Conservation (phyloP, 64 coral and sea anemone genomes). For the Acropora tenuis region DNA sequence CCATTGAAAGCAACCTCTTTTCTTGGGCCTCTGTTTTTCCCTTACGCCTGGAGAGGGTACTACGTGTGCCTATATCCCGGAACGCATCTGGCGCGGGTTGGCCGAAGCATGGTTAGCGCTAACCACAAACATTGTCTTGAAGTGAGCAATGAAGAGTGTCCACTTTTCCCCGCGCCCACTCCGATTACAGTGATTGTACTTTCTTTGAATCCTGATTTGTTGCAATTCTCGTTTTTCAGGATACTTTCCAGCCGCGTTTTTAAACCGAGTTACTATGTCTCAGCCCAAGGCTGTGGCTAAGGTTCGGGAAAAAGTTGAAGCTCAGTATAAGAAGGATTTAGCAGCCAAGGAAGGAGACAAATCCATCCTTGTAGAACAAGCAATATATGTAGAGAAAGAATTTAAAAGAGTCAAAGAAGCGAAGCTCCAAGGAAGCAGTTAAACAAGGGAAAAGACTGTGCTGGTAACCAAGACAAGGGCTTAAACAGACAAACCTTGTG, state of each 20-base stretch:
- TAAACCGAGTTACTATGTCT: constrained; percentile 78
- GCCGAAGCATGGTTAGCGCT: too few relatives aligned
- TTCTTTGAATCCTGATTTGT: neutral
- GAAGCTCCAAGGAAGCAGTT: neutral
- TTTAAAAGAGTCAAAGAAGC: constrained; percentile 67
- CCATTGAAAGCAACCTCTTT: too few relatives aligned
- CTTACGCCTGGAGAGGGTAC: too few relatives aligned
- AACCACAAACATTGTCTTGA: too few relatives aligned
- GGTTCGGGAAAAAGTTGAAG: constrained; percentile 73
- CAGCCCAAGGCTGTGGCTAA: constrained; percentile 78
- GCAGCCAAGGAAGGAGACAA: constrained; percentile 28
- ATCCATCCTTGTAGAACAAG: constrained; percentile 44
- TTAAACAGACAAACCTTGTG: too few relatives aligned
- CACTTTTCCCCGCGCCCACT: too few relatives aligned
- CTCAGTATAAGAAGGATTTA: constrained; percentile 56
- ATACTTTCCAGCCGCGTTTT: constrained; percentile 71
- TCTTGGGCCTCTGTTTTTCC: too few relatives aligned
- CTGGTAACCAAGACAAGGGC: too few relatives aligned
- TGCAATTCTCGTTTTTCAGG: constrained; percentile 18
- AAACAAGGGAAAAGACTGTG: neutral
- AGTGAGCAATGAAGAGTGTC: too few relatives aligned
- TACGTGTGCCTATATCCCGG: too few relatives aligned
- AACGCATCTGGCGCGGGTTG: too few relatives aligned
- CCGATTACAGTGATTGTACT: too few relatives aligned
- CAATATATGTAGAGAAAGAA: constrained; percentile 49